phyloP scores from a whole-genome alignment of 2,888 invertebrate genomes.

The Metellina segmentata region DNA sequence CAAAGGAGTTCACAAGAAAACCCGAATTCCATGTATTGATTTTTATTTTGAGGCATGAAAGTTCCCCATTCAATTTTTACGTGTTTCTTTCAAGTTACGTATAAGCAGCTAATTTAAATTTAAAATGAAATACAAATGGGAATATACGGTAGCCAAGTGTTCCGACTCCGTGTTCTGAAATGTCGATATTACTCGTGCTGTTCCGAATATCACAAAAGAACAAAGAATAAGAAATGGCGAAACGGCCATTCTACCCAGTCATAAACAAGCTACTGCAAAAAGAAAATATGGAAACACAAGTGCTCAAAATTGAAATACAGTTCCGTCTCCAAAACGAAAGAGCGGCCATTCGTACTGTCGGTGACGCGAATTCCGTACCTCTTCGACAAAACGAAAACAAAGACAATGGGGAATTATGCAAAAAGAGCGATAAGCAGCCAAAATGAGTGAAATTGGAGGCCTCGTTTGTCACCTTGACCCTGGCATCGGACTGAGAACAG shows the following conservation, averaged over 20 bases:
- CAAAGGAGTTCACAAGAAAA: background rate
- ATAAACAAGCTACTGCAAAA: no score
- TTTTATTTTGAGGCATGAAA: background rate
- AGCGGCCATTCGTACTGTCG: no score
- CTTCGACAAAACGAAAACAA: background rate
- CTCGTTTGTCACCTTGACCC: conserved; percentile 68
- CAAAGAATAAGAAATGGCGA: background rate
- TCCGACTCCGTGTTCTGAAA: background rate
- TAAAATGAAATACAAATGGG: background rate
- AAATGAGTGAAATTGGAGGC: conserved; percentile 5
- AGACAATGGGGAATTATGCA: conserved; percentile 4
- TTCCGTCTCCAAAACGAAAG: background rate
- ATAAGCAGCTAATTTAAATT: background rate
- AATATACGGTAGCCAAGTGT: background rate
- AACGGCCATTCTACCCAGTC: no score
- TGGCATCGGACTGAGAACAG: conserved; percentile 47
- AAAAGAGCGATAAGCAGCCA: conserved; percentile 50
- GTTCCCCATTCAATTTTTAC: background rate
- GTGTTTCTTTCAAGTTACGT: background rate
- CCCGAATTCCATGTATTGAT: background rate
- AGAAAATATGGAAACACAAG: no score
- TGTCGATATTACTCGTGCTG: background rate
- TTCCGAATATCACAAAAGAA: background rate
- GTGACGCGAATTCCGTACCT: background rate
- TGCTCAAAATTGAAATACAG: background rate